Evolutionary conservation across 2,113 vertebrate species (phyloP), one percentile per base, ranked within the genome.

Genomic region (Scytalopus superciliaris): DNA sequence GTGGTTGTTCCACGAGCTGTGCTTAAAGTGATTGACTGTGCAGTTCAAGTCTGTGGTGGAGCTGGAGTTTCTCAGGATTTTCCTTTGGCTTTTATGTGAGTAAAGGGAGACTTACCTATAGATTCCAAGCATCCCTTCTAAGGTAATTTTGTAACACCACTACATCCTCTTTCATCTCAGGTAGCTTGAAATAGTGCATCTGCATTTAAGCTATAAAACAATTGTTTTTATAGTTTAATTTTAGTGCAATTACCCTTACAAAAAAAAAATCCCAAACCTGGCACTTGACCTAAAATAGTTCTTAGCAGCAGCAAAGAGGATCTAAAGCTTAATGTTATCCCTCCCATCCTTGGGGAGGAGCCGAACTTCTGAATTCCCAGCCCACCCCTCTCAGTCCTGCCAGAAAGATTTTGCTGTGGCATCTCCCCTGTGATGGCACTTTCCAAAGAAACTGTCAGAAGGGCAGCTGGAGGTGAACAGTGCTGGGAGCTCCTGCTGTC

Each of bases 31-130:
- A 95, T 98, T 66, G 99, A 99, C 97, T 97, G 86, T 56, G 98
- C 99, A 47, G 99, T 99, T 69, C 99, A 99, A 96, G 98, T 99
- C 10, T 98, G 98, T 6, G 99, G 99, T 35, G 98, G 96, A 6
- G 99, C 98, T 9, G 99, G 99, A 5, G 97, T 99, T 67, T 99
- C 98, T 37, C 98, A 98, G 88, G 99, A 99, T 64, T 98, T 98
- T 79, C 99, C 99, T 57, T 97, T 99, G n/a, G 98, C 99, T 8
- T 97, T 97, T 33, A 99, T 99, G 99, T 99, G 94, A 99, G 99
- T 98, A 86, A 88, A 60, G 19, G 12, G 17, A 47, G 11, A 45
- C 11, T 13, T 30, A 19, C 5, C 16, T 56, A 17, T 39, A n/a
- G 12, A 13, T 27, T 52, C 47, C 53, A 44, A 64, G 19, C 42